Percentiles rank a stretch among this genome's conserved stretches.
These are phyloP conservation scores for Argyra leucocephala DNA, from an alignment of 2,888 invertebrate species.

Conservation along the genomic window DNA sequence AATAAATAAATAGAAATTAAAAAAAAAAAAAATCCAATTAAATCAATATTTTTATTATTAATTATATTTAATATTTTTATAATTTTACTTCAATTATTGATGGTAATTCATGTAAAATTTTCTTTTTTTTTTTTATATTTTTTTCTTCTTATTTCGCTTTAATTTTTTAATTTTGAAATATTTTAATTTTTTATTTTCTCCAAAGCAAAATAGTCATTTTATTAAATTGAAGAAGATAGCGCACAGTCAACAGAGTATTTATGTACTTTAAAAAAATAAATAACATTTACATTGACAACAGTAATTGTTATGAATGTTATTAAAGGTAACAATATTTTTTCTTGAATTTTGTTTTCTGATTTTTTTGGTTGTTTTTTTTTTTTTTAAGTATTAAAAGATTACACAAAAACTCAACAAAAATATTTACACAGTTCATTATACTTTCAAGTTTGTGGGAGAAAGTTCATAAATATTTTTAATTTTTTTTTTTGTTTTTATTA, in stretches of 20 bases:
- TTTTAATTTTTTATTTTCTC: too few species aligned
- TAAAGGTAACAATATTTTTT: not conserved
- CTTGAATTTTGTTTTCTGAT: too few species aligned
- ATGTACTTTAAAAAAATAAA: too few species aligned
- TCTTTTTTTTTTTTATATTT: too few species aligned
- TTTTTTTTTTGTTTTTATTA: not conserved
- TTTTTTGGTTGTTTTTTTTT: not conserved
- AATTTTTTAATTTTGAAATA: too few species aligned
- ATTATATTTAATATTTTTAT: not conserved
- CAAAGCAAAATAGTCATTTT: too few species aligned
- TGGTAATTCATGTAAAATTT: not conserved
- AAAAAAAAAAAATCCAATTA: too few species aligned
- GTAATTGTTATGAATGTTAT: not conserved
- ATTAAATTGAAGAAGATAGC: too few species aligned
- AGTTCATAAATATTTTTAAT: not conserved
- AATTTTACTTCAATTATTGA: slow-evolving; percentile 1
- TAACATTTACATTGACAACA: slow-evolving; percentile 6
- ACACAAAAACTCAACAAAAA: not conserved
- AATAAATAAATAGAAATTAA: too few species aligned
- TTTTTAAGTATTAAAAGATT: not conserved
- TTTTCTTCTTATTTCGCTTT: too few species aligned
- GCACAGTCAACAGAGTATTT: too few species aligned
- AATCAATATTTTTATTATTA: slow-evolving; percentile 6
- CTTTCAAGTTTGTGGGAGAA: slow-evolving; percentile 6
- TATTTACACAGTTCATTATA: slow-evolving; percentile 6